Evolutionary conservation across 2,888 invertebrate genomes (phyloP).

Genomic region (Drosophila glabriapex): DNA sequence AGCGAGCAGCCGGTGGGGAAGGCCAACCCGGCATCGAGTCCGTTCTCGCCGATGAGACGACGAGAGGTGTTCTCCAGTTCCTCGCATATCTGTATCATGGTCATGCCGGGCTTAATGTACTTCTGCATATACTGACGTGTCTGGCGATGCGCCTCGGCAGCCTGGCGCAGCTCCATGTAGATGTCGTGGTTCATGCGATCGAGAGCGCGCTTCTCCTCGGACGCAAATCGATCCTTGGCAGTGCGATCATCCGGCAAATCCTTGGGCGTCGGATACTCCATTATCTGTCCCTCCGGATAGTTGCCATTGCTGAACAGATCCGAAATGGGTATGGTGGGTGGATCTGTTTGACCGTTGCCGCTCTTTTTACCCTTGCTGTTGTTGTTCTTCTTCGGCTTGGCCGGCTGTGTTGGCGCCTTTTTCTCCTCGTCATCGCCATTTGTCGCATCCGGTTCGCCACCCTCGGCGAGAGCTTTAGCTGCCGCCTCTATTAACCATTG

Average conservation of each 20-base stretch:
- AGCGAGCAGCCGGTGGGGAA: conserved; percentile 99
- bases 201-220: conserved; percentile 94
- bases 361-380: conserved; percentile 86
- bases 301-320: conserved; percentile 93
- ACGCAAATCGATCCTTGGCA: conserved; percentile 93
- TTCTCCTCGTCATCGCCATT: conserved; percentile 84
- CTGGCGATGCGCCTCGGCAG: conserved; percentile 99
- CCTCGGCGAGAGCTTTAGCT: conserved; percentile 77
- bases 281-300: conserved; percentile 96
- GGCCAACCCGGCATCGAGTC: conserved; percentile 96
- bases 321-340: conserved; percentile 94
- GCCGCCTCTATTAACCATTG: conserved; percentile 76
- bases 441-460: conserved; percentile 44
- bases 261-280: conserved; percentile 90
- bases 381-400: conserved; percentile 82
- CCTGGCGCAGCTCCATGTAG: conserved; percentile 93
- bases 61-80: conserved; percentile 97
- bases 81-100: conserved; percentile 99
- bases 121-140: conserved; percentile 90
- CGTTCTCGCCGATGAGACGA: conserved; percentile 96
- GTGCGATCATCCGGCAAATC: conserved; percentile 91
- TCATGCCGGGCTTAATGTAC: conserved; percentile 99
- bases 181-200: conserved; percentile 96
- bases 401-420: conserved; percentile 62
- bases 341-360: conserved; percentile 88